Evolutionary conservation across 2,888 invertebrate genomes (phyloP), one percentile per base, ranked within the genome.

Genomic region (Polietes domitor): DNA sequence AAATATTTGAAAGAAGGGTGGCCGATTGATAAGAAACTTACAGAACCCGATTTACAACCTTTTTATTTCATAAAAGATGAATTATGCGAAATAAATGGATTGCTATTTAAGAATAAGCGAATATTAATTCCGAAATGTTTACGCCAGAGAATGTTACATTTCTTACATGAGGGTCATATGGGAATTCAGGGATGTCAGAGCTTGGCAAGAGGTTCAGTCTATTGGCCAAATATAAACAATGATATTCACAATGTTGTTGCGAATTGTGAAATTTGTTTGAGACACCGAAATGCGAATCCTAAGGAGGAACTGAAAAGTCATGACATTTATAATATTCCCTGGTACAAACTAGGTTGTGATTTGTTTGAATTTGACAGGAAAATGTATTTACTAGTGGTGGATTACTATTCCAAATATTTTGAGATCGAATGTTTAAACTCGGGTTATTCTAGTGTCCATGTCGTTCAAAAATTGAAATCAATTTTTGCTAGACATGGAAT

Each of bases 211-310:
- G 10, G 12, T 2, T 7, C 37, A 2, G 37, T 37, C 12, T 37
- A 32, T 37, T 37, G 37, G 37, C 37, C 37, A 7, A 37, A 32
- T 7, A 32, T 32, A 5, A 5, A 32, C 7, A 32, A 32, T 32
- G 32, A 32, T 7, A 32, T 32, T 7, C 5, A 32, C 7, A 32
- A 32, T 32, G 7, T 32, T 32, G 32, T 32, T 32, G 3, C 32
- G 3, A 32, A 32, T 7, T 32, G 32, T 32, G 86, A 86, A 75
- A 58, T 71, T 32, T 86, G 87, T 41, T 84, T 81, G 24, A 80
- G 77, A 26, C 65, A 83, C 53, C 50, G 32, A 71, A 77, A 50
- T 47, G 41, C 73, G 47, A 80, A 76, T 15, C 32, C 32, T 4
- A 43, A 3, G 43, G 6, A 4, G 3, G 43, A 43, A 43, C 10